Evolutionary conservation across 2,113 vertebrate species (phyloP).

Genomic region (Theropithecus gelada): DNA sequence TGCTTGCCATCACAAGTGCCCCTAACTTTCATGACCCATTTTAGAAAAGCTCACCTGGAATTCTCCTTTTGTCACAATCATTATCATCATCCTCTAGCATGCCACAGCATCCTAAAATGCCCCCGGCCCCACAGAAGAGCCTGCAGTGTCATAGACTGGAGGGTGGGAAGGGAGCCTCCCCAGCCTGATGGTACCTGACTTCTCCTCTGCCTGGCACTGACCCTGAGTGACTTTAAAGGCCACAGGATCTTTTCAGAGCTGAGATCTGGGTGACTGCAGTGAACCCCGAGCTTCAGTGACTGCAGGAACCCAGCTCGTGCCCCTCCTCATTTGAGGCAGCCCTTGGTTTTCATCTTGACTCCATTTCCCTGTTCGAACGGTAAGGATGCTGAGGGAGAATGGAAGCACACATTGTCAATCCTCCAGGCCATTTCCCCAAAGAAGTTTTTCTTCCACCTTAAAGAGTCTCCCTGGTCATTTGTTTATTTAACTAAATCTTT

Average conservation of each 20-base stretch:
- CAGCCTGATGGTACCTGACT: accelerated
- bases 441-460: neutral
- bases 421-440: neutral
- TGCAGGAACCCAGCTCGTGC: neutral
- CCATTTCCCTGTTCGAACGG: neutral
- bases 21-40: neutral
- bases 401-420: neutral
- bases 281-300: neutral
- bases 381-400: neutral
- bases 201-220: neutral
- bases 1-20: neutral
- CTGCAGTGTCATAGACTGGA: no score
- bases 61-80: neutral
- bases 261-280: neutral
- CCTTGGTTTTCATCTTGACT: neutral
- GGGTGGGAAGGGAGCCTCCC: neutral
- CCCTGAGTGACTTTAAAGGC: neutral
- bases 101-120: accelerated
- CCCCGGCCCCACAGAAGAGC: neutral
- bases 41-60: neutral
- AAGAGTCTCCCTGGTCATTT: neutral
- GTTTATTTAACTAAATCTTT: neutral
- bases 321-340: neutral
- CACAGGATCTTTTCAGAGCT: neutral
- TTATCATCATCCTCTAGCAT: no score